Evolutionary conservation across 2,888 invertebrate genomes (phyloP), one percentile per base, ranked within the genome.

Genomic region (Neelides folsomi): DNA sequence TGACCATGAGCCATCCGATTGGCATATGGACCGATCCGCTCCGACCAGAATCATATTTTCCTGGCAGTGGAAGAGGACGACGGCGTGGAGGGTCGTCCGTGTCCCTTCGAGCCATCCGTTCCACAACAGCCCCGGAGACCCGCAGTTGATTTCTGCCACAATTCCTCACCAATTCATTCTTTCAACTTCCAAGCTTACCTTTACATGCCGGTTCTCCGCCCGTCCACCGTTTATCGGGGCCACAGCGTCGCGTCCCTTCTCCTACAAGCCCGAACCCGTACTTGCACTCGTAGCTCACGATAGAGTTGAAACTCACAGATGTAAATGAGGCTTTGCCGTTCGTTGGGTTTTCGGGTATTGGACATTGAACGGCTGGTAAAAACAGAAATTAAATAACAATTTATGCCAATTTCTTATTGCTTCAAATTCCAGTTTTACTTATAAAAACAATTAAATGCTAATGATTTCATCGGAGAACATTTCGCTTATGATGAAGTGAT

Each of bases 221-320:
- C 18, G 88, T 85, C 97, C 97, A 98, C 68, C 85, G 84, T 69
- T 86, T 83, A 71, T 95, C 92, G 1, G 93, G 87, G 1, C 90
- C 87, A 70, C 98, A 98, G 42, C 87, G 76, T 63, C 97, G 77
- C 2, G 92, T 92, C 12, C 83, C 79, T 59, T 89, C 86, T 1
- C 97, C 97, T 8, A 88, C 79, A 56, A 97, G 77, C 55, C 86
- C 83, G 73, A 84, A 95, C 9, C 94, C 94, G 67, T 90, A 87
- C 67, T 87, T 85, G 76, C 98, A 98, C 68, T 90, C 89, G 73
- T 97, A 97, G 47, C 86, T 85, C 18, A 95, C 90, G 55, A 90
- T 83, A 0, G 94, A 89, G 70, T 95, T 93, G 77, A 92, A 97
- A 1, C 89, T 87, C 68, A 87, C 81, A 40, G 92, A 88, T 0